Conservation (phyloP, 2,888 invertebrate species). For the Caenorhabditis virilis region DNA sequence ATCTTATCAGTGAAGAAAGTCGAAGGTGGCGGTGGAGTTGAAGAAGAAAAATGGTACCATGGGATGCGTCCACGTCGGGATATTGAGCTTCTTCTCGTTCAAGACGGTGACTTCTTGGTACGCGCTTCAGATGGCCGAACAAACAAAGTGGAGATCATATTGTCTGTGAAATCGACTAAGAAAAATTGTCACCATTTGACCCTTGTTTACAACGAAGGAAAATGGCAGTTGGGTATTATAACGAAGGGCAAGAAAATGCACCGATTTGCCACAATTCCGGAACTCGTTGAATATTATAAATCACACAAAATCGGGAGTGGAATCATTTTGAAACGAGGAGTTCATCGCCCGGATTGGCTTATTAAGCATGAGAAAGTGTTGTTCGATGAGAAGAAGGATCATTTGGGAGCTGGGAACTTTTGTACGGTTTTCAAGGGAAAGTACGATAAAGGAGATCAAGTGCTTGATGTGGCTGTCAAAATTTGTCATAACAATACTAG, state of each 20-base stretch:
- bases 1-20: no score
- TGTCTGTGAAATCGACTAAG: constrained; percentile 17
- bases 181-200: constrained; percentile 12
- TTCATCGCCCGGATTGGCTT: constrained; percentile 44
- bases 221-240: constrained; percentile 17
- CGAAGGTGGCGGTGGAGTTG: not conserved
- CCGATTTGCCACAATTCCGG: constrained; percentile 28
- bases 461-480: constrained; percentile 25
- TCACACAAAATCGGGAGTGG: constrained; percentile 26
- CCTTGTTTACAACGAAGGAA: constrained; percentile 8
- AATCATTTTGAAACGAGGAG: constrained; percentile 12
- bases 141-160: constrained; percentile 27
- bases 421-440: constrained; percentile 18
- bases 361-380: constrained; percentile 45
- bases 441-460: constrained; percentile 13
- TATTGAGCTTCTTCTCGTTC: constrained; percentile 5
- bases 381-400: constrained; percentile 29
- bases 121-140: constrained; percentile 42
- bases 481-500: not conserved
- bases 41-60: constrained; percentile 8
- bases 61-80: constrained; percentile 6
- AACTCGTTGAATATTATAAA: constrained; percentile 47
- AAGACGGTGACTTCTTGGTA: constrained; percentile 51
- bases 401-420: constrained; percentile 25
- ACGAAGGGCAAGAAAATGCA: constrained; percentile 2